Evolutionary conservation across 1,140 invertebrate genomes (phyloP), one percentile per base, ranked within the genome.

Genomic region (Nasonia giraulti): DNA sequence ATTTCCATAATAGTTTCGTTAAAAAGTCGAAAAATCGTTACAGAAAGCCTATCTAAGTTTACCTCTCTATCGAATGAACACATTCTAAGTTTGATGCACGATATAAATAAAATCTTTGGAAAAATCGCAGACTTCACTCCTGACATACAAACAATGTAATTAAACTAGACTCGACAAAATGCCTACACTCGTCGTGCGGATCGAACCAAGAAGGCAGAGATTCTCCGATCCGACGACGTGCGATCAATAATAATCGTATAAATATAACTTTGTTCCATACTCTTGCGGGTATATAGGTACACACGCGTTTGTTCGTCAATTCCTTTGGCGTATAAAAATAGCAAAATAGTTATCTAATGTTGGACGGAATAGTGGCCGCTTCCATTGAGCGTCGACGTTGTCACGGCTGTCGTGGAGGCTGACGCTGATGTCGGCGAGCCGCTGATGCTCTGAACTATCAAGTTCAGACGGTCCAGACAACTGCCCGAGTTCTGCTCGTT

Each of bases 391-490:
- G 79, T 2, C 17, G 87, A 27, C 5, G 83, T 27, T 1, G 75
- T 69, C 31, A 37, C 31, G 23, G 44, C 10, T 40, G 71, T 78
- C 76, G 84, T 27, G 27, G 27, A 27, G 27, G 27, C 27, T 27
- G 27, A 27, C 27, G 27, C 1, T 27, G 94, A 93, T 81, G 88
- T 83, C 12, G 89, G 83, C 17, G 90, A 82, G 55, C 90, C 91
- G 83, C 93, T 94, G 84, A 95, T 95, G 89, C 94, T 95, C 90
- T 95, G 95, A n/a, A 95, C 95, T 85, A 95, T 95, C 86, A 95
- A 92, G 89, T 93, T 95, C 0, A 95, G 92, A 71, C 95, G 95
- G 87, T 95, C 95, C 86, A 95, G 88, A 83, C 95, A 95, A 50
- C 95, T 95, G 6, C 91, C 91, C 20, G 88, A 90, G 68, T 89